Percentiles rank a stretch among this genome's conserved stretches.
phyloP scores from a whole-genome alignment of 1,140 invertebrate genomes.

The Diuraphis noxia region DNA sequence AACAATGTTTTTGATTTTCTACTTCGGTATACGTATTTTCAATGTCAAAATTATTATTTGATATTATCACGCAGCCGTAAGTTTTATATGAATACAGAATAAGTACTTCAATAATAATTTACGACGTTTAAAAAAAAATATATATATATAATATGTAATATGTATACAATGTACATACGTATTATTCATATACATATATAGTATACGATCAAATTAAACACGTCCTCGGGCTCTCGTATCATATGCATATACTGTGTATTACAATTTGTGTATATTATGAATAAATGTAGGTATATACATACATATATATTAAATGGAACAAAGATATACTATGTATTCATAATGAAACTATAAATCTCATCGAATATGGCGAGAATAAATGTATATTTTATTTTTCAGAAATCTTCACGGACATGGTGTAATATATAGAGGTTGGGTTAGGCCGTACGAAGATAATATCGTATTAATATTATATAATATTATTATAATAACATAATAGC shows the following conservation, averaged over 20 bases:
- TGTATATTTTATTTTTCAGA: not conserved
- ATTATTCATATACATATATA: too few species aligned
- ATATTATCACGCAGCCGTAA: not conserved
- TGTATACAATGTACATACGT: too few species aligned
- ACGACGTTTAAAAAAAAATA: not conserved
- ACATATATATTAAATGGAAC: not conserved
- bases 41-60: not conserved
- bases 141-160: too few species aligned
- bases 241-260: not conserved
- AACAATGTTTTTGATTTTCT: too few species aligned
- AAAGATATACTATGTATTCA: too few species aligned
- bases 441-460: not conserved
- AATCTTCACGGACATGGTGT: not conserved
- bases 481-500: not conserved
- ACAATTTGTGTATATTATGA: too few species aligned
- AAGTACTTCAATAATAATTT: not conserved
- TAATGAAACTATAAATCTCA: not conserved
- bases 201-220: not conserved
- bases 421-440: not conserved
- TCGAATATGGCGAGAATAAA: not conserved
- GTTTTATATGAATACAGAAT: not conserved
- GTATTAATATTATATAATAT: not conserved
- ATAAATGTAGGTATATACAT: too few species aligned
- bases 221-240: not conserved
- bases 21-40: not conserved